Percentiles rank a stretch among this genome's conserved stretches.
phyloP scores from a whole-genome alignment of 2,888 invertebrate species.

The Morpho helenor region DNA sequence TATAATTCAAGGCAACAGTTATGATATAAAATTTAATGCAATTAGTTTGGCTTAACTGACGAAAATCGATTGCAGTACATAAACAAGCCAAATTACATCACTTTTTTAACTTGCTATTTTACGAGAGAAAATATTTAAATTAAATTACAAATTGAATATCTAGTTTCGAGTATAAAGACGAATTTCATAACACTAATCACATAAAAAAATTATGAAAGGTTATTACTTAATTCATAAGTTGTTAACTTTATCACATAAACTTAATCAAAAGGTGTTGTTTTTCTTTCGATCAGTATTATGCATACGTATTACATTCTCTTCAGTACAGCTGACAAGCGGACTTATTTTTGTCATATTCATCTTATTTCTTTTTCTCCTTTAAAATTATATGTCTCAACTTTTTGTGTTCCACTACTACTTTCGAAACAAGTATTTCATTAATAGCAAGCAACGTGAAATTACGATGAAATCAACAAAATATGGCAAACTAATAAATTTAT shows the following conservation, averaged over 20 bases:
- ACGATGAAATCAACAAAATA: constrained; percentile 68
- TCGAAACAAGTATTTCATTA: constrained; percentile 34
- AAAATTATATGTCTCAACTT: background rate
- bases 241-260: constrained; percentile 11
- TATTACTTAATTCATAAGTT: constrained; percentile 4
- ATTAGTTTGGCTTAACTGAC: too few species aligned
- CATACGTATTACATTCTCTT: constrained; percentile 36
- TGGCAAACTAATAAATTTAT: constrained; percentile 63
- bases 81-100: constrained; percentile 2
- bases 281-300: constrained; percentile 31
- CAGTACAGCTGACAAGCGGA: constrained; percentile 39
- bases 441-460: constrained; percentile 43
- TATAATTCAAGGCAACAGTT: too few species aligned
- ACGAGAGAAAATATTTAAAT: background rate
- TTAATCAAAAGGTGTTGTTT: constrained; percentile 23
- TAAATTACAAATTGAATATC: background rate
- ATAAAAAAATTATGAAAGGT: constrained; percentile 1
- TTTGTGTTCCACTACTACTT: constrained; percentile 19
- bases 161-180: background rate
- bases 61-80: background rate
- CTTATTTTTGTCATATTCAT: constrained; percentile 39
- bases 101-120: background rate
- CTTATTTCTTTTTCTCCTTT: constrained; percentile 13
- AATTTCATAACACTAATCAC: background rate
- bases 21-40: too few species aligned